These are phyloP conservation scores for Carposina sasakii DNA, from an alignment of 1,140 invertebrate species.

Conservation along the genomic window DNA sequence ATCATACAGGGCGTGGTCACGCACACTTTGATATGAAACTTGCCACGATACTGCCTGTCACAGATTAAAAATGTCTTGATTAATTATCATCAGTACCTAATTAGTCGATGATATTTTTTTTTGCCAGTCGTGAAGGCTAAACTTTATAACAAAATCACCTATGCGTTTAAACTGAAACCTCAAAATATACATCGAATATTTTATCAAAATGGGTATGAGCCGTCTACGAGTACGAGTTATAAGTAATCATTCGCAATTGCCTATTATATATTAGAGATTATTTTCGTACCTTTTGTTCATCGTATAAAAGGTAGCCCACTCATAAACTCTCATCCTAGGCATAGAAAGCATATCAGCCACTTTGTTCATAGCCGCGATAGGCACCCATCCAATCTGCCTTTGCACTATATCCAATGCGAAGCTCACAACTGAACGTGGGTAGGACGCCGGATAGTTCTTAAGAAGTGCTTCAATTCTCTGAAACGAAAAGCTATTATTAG, in stretches of 20 bases:
- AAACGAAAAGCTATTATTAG: constrained; percentile 12
- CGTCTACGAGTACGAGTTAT: too few relatives aligned
- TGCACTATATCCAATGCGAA: constrained; percentile 53
- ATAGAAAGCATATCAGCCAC: constrained; percentile 91
- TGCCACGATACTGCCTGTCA: constrained; percentile 47
- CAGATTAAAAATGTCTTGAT: too few relatives aligned
- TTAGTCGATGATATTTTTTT: too few relatives aligned
- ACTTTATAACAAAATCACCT: too few relatives aligned
- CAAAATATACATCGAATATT: too few relatives aligned
- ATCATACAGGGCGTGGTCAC: constrained; percentile 57
- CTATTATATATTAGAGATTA: too few relatives aligned
- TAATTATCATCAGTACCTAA: too few relatives aligned
- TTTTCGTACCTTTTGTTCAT: constrained; percentile 94
- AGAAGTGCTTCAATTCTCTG: constrained; percentile 47
- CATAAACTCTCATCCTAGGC: constrained; percentile 97
- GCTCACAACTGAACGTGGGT: constrained; percentile 40
- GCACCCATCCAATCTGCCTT: constrained; percentile 74
- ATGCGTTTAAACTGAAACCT: too few relatives aligned
- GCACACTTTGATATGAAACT: constrained; percentile 55
- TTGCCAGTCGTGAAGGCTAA: too few relatives aligned
- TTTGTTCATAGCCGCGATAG: constrained; percentile 97
- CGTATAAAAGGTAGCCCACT: constrained; percentile 99
- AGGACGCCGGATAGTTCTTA: constrained; percentile 50
- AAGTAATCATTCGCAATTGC: too few relatives aligned
- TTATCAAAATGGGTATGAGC: too few relatives aligned